These are phyloP conservation scores for Cranoglanis bouderius DNA, from an alignment of 2,113 vertebrate genomes.

Conservation along the genomic window DNA sequence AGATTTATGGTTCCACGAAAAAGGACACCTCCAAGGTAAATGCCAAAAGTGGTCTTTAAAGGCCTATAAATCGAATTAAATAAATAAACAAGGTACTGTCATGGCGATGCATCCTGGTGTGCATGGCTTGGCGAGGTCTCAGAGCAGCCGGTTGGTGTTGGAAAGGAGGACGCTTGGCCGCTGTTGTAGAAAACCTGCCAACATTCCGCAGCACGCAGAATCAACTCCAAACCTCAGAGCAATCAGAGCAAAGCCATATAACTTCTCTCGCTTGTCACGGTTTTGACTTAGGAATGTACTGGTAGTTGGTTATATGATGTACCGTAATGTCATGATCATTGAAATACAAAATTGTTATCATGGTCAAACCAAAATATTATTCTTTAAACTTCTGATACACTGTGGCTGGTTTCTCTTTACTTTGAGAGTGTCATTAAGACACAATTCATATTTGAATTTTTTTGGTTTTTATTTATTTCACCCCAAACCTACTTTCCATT, in stretches of 20 bases:
- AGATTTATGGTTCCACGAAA: not conserved
- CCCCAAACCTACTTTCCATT: not conserved
- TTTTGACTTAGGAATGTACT: not conserved
- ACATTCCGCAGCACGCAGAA: slow-evolving; percentile 65
- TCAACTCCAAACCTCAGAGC: slow-evolving; percentile 35
- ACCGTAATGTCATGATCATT: not conserved
- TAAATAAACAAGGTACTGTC: slow-evolving; percentile 44
- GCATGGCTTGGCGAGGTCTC: slow-evolving; percentile 5
- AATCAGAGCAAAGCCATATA: slow-evolving; percentile 44
- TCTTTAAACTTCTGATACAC: not conserved
- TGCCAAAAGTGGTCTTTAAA: not conserved
- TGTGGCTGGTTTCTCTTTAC: not conserved
- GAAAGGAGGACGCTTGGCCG: slow-evolving; percentile 59
- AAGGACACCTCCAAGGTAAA: not conserved
- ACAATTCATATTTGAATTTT: not conserved
- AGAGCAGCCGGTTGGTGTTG: slow-evolving; percentile 50
- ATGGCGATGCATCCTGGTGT: slow-evolving; percentile 34
- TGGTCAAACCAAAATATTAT: not conserved
- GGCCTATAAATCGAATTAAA: not conserved
- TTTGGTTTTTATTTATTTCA: not conserved
- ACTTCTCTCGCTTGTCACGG: not conserved
- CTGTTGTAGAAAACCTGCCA: slow-evolving; percentile 65
- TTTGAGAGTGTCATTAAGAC: not conserved
- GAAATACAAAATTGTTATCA: not conserved
- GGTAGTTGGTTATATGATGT: not conserved